Evolutionary conservation across 2,888 invertebrate species (phyloP).

Genomic region (Calliphora vomitoria): DNA sequence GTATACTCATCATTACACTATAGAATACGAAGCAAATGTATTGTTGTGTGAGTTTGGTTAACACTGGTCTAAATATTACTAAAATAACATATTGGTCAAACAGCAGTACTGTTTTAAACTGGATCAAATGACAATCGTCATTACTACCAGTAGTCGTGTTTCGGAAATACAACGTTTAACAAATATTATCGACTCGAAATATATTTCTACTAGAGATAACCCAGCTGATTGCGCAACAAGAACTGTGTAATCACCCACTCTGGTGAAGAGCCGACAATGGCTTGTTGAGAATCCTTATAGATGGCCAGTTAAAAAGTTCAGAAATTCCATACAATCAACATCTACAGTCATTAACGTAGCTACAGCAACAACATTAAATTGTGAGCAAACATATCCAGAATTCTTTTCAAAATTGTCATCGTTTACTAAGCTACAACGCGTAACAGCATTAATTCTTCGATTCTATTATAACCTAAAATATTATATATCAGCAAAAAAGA

Average conservation of each 20-base stretch:
- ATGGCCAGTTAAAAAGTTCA: no score
- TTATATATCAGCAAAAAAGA: no score
- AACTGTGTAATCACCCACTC: constrained; percentile 13
- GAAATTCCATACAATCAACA: no score
- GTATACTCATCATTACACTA: no score
- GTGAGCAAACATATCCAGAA: background rate
- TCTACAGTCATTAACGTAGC: no score
- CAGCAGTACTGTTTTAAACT: constrained; percentile 45
- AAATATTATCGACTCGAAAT: constrained; percentile 27
- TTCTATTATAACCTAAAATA: background rate
- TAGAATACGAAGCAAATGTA: no score
- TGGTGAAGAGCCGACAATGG: constrained; percentile 20
- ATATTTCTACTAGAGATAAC: constrained; percentile 41
- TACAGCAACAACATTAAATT: background rate
- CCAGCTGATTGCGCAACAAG: constrained; percentile 28
- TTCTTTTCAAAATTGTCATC: constrained; percentile 2
- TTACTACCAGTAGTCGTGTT: constrained; percentile 26
- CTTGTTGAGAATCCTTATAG: no score
- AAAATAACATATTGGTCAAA: constrained; percentile 35
- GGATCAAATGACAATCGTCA: constrained; percentile 36
- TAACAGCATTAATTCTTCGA: constrained; percentile 9
- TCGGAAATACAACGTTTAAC: constrained; percentile 35
- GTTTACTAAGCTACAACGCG: constrained; percentile 5
- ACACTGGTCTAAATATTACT: background rate
- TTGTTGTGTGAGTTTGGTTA: no score